Base-by-base conservation (phyloP, 92 coral and sea anemone genomes). In the Chrysogorgia sp. region DNA sequence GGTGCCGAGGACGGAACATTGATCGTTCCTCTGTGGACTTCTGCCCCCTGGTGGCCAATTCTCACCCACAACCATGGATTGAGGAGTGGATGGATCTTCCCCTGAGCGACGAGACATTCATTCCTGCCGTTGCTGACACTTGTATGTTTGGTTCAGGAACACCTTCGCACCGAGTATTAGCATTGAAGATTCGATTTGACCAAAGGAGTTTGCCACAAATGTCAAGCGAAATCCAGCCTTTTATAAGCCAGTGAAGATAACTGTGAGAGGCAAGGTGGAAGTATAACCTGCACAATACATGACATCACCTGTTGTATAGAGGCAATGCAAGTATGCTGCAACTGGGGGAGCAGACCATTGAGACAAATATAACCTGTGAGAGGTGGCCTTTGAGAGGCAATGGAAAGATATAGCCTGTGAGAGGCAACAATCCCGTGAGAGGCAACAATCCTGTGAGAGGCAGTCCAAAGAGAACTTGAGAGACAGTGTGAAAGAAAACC, bases 21-120 rank as follows among this genome's bases (percentile, higher is more conserved):
- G 40, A 40, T 79, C 37, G 81, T 86, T 56, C 94, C 89, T 7
- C 66, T 72, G 10, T 84, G 91, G 93, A 78, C 74, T 17, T 86
- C 94, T 7, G 88, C 94, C 33, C 84, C 83, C 10, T 90, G 87
- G 87, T 90, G 91, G 87, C 89, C 94, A 31, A 75, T 89, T 24
- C 83, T 82, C 3, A 52, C 85, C 63, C 53, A 47, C 40, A 82
- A 58, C 33, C 20, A 53, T 76, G 87, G 87, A 34, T 28, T 47
- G 20, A 4, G 0, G 32, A 67, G 19, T 67, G 74, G 74, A 10
- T 69, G 56, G 71, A 69, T 35, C 35, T 69, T 53, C 79, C 79
- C 24, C 58, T 65, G 5, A 23, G 31, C 19, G 61, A 81, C 19
- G 71, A 81, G 9, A 81, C 56, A 40, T 69, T 81, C 28, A 32